Percentiles rank a stretch among this genome's conserved stretches.
Evolutionary conservation across 1,140 invertebrate genomes (phyloP).

Genomic region (Campoletis sonorensis): DNA sequence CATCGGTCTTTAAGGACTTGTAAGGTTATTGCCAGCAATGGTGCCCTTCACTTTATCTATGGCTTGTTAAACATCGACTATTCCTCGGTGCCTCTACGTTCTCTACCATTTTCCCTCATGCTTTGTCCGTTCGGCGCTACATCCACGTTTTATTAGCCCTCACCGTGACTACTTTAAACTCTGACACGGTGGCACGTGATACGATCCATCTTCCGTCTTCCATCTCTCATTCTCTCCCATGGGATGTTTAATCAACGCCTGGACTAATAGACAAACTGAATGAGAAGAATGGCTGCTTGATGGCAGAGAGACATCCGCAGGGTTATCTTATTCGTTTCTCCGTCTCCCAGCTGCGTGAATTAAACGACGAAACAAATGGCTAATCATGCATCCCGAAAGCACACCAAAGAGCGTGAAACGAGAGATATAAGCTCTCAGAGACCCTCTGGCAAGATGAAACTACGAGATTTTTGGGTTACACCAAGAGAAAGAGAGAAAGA

Average conservation of each 20-base stretch:
- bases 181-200: constrained; percentile 52
- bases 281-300: constrained; percentile 66
- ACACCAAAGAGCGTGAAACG: constrained; percentile 13
- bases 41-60: constrained; percentile 59
- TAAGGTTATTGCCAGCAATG: not conserved
- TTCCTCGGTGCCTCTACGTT: too few species aligned
- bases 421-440: constrained; percentile 52
- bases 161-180: constrained; percentile 63
- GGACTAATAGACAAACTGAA: constrained; percentile 73
- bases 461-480: not conserved
- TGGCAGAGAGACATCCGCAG: constrained; percentile 51
- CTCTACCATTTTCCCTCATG: constrained; percentile 30
- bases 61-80: constrained; percentile 63
- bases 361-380: constrained; percentile 73
- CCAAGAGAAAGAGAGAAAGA: constrained; percentile 12
- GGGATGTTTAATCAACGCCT: constrained; percentile 72
- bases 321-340: constrained; percentile 44
- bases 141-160: constrained; percentile 63
- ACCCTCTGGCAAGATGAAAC: not conserved
- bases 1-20: not conserved
- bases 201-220: constrained; percentile 62
- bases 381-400: constrained; percentile 68
- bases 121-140: constrained; percentile 34
- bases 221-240: constrained; percentile 54
- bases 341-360: constrained; percentile 60